Evolutionary conservation across 2,888 invertebrate species (phyloP).

Genomic region (Polietes domitor): DNA sequence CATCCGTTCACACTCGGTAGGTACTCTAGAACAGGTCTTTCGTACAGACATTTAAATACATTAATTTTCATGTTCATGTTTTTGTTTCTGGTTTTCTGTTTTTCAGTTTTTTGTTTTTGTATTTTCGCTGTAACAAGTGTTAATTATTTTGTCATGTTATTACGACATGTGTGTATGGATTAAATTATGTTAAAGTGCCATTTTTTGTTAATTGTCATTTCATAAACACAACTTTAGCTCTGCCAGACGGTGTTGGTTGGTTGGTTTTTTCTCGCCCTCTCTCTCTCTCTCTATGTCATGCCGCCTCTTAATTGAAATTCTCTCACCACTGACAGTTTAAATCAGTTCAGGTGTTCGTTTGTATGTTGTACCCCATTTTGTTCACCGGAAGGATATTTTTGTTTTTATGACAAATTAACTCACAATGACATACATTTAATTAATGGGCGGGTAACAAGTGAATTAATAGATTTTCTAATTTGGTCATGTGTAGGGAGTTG

Average conservation of each 20-base stretch:
- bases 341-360: too few relatives aligned
- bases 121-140: slow-evolving; percentile 17
- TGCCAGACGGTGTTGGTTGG: background rate
- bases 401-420: too few relatives aligned
- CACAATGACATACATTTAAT: too few relatives aligned
- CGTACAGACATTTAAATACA: background rate
- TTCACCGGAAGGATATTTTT: too few relatives aligned
- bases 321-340: too few relatives aligned
- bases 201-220: background rate
- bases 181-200: slow-evolving; percentile 19
- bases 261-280: background rate
- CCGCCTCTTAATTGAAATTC: background rate
- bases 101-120: background rate
- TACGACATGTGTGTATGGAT: background rate
- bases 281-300: too few relatives aligned
- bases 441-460: too few relatives aligned
- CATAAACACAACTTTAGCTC: background rate
- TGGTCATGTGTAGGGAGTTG: too few relatives aligned
- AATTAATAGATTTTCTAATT: too few relatives aligned
- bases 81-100: too few relatives aligned
- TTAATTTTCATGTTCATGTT: background rate
- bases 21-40: background rate
- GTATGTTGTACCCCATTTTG: too few relatives aligned
- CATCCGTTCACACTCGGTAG: too few relatives aligned
- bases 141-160: slow-evolving; percentile 29